Percentiles rank a stretch among this genome's conserved stretches.
These are phyloP conservation scores for Lepidochrysops patricia DNA, from an alignment of 2,888 invertebrate species.

Conservation along the genomic window DNA sequence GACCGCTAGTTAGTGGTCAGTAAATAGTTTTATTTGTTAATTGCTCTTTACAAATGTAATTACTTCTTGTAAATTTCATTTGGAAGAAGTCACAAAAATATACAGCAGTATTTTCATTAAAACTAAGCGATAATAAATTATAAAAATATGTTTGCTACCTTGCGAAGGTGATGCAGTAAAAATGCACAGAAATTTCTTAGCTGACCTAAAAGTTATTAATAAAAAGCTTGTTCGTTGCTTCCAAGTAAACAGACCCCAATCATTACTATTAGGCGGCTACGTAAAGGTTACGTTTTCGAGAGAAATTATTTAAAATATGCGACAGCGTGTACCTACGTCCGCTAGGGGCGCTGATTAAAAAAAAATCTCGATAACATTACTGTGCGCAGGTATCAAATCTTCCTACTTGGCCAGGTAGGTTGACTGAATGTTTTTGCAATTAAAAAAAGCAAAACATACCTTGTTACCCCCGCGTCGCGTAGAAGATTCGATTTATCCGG, in stretches of 20 bases:
- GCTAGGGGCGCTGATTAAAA: too few relatives aligned
- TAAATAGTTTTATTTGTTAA: background rate
- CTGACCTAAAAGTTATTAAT: background rate
- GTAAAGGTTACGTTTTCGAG: too few relatives aligned
- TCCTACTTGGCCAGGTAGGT: too few relatives aligned
- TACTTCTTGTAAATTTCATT: too few relatives aligned
- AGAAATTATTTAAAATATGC: too few relatives aligned
- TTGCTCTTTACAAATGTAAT: background rate
- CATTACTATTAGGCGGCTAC: too few relatives aligned
- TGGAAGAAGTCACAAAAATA: background rate
- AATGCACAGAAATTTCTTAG: background rate
- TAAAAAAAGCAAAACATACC: slow-evolving; percentile 15
- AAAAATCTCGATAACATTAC: too few relatives aligned
- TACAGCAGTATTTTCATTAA: background rate
- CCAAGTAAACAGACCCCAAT: background rate
- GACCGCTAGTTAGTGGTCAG: too few relatives aligned
- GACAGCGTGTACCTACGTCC: too few relatives aligned
- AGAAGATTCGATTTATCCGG: slow-evolving; percentile 46
- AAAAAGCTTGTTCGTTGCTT: background rate
- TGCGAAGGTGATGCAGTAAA: background rate
- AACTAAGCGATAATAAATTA: background rate
- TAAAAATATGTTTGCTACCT: background rate
- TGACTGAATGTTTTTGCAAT: background rate
- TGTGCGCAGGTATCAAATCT: too few relatives aligned
- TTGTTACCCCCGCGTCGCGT: slow-evolving; percentile 29